Percentiles rank a stretch among this genome's conserved stretches.
phyloP scores from a whole-genome alignment of 1,140 invertebrate genomes.

The Hestina assimilis region DNA sequence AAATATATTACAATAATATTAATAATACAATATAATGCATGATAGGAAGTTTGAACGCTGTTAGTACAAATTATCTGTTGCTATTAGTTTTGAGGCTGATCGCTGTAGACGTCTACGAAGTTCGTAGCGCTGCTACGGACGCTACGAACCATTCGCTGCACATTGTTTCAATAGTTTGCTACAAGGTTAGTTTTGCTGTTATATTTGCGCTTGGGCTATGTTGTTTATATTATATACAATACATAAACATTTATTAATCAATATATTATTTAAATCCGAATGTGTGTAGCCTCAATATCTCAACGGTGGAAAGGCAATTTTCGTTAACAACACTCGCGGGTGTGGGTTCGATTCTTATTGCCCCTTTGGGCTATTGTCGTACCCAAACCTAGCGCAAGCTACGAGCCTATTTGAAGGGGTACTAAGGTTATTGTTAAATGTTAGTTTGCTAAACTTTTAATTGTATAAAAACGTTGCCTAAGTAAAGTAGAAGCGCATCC shows the following conservation, averaged over 20 bases:
- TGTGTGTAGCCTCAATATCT: no score
- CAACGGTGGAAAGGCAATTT: no score
- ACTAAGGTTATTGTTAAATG: no score
- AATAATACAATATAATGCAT: background rate
- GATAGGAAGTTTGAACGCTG: background rate
- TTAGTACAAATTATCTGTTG: background rate
- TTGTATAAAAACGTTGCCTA: no score
- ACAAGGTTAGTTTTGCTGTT: background rate
- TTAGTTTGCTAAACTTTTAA: no score
- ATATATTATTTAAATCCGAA: no score
- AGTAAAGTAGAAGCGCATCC: no score
- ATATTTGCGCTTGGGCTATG: background rate
- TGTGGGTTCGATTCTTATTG: no score
- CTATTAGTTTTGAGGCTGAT: conserved; percentile 1
- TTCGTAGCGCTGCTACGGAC: conserved; percentile 15
- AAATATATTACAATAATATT: background rate
- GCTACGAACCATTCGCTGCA: background rate
- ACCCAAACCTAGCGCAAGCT: no score
- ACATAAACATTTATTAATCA: background rate
- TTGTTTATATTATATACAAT: background rate
- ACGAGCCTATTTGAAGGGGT: no score
- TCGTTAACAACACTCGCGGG: no score
- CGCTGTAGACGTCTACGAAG: conserved; percentile 12
- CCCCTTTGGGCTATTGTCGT: no score
- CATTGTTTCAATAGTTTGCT: background rate